Evolutionary conservation across 2,888 invertebrate species (phyloP), one percentile per base, ranked within the genome.

Genomic region (Mesorhabditis spiculigera): DNA sequence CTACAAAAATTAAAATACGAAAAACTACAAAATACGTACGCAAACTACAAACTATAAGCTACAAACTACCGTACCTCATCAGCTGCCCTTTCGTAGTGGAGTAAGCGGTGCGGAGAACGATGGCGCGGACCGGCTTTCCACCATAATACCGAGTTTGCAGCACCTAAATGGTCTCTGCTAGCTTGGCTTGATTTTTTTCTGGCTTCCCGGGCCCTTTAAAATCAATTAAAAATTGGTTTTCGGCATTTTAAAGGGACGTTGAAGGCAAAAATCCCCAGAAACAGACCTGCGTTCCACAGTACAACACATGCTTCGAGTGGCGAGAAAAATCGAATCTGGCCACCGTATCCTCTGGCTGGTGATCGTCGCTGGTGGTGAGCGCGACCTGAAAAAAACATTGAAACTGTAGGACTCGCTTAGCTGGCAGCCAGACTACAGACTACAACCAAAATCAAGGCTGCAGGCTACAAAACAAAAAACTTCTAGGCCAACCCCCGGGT

Each of bases 261-360:
- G 28, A 28, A 28, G 28, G 28, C 28, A 28, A 28, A n/a, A 28
- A 28, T 28, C 28, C 28, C 28, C 28, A 28, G 28, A 28, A n/a
- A 28, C 28, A 1, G 28, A 95, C 91, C 75, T 90, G 90, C 0
- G 95, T 95, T 5, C 95, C 95, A 80, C 93, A 91, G 87, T 92
- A 95, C 28, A 95, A 88, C 0, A 93, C 92, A 84, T 94, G 92
- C 77, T 92, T 90, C 74, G 91, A 91, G 85, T 93, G 93, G 45
- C 90, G 90, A 76, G 91, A 91, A n/a, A 91, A 89, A 69, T 91
- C 90, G 86, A 92, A 94, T 28, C 28, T 28, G 28, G 28, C 28
- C 8, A 89, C 85, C 80, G 87, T 77, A 67, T 85, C 63, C 8
- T 61, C 44, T 5, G 68, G 16, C 45, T 75, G 41, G 63, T 73